Base-by-base conservation (phyloP, 2,113 vertebrate genomes). In the Paramisgurnus dabryanus region DNA sequence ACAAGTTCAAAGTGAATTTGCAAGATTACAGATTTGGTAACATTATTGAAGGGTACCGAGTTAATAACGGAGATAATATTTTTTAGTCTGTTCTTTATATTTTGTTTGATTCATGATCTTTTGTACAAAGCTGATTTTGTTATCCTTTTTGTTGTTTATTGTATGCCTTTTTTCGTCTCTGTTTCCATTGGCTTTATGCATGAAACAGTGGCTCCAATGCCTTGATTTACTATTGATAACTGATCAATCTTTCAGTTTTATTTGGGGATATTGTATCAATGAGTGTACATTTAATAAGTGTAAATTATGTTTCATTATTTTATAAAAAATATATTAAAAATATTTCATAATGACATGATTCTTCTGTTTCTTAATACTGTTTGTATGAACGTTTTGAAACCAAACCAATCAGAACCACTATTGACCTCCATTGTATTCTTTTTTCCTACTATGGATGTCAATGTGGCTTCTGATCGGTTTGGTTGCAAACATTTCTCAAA, bases 281-380 rank as follows among this genome's bases (percentile, higher is more conserved):
- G 90, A 91, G 86, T 94, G 94, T 93, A 93, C 84, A 92, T 94
- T 91, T 88, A 87, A 90, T 91, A 91, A 87, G 80, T 93, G 92
- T 95, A 94, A 95, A 94, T 94, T 94, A 92, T 92, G 91, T 92
- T 92, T 91, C 90, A 91, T 91, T 87, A 90, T 95, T 95, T 94
- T 95, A 92, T 91, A 93, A 93, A 91, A 88, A 92, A 85, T 90
- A 89, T 88, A 91, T 89, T 80, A 86, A 88, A 78, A 87, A 88
- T 86, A 85, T 85, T 88, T 85, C 89, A 82, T 87, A 85, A 86
- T 80, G 79, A 87, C 85, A 66, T 3, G 15, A 40, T 76, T 47
- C 75, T 86, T 69, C 81, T 39, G 27, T 68, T 12, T 10, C 17
- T 58, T 18, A n/a, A 18, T 18, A 58, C n/a, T 8, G 55, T n/a